Percentiles rank a stretch among this genome's conserved stretches.
phyloP scores from a whole-genome alignment of 2,888 invertebrate genomes.

The Seladonia tumulorum region DNA sequence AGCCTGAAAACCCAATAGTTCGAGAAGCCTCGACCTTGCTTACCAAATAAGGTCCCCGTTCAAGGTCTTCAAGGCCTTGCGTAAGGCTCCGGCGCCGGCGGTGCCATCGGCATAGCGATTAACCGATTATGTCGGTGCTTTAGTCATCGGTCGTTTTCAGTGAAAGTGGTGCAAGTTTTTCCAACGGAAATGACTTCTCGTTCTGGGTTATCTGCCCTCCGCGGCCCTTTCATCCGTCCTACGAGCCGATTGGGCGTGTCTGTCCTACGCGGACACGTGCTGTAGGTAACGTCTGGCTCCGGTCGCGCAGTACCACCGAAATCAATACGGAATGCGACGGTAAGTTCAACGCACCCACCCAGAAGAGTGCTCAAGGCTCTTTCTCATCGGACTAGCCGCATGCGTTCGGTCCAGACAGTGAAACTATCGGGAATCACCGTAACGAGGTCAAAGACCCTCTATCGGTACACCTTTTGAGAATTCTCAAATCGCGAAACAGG shows the following conservation, averaged over 20 bases:
- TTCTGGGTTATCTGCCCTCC: background rate
- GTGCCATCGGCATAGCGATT: constrained; percentile 77
- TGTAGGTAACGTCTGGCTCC: constrained; percentile 73
- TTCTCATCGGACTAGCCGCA: constrained; percentile 57
- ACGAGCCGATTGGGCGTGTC: constrained; percentile 68
- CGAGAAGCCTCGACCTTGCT: constrained; percentile 80
- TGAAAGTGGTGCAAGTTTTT: constrained; percentile 42
- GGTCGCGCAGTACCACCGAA: constrained; percentile 75
- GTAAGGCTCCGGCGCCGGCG: constrained; percentile 73
- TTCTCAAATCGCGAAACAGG: background rate
- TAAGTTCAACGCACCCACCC: constrained; percentile 79
- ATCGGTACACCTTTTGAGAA: constrained; percentile 5
- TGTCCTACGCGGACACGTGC: constrained; percentile 70
- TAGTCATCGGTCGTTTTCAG: constrained; percentile 59
- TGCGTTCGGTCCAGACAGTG: constrained; percentile 60
- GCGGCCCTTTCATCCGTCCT: background rate
- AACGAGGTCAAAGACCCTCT: constrained; percentile 62
- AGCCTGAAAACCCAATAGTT: constrained; percentile 82
- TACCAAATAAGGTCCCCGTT: constrained; percentile 79
- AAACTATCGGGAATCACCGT: constrained; percentile 58
- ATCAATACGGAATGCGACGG: constrained; percentile 80
- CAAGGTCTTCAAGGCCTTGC: constrained; percentile 80
- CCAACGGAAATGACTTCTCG: constrained; percentile 14
- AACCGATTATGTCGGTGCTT: constrained; percentile 71
- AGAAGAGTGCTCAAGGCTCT: constrained; percentile 66